Percentiles rank a stretch among this genome's conserved stretches.
Evolutionary conservation across 2,113 vertebrate genomes (phyloP).

Genomic region (Myanophis thanlyinensis): DNA sequence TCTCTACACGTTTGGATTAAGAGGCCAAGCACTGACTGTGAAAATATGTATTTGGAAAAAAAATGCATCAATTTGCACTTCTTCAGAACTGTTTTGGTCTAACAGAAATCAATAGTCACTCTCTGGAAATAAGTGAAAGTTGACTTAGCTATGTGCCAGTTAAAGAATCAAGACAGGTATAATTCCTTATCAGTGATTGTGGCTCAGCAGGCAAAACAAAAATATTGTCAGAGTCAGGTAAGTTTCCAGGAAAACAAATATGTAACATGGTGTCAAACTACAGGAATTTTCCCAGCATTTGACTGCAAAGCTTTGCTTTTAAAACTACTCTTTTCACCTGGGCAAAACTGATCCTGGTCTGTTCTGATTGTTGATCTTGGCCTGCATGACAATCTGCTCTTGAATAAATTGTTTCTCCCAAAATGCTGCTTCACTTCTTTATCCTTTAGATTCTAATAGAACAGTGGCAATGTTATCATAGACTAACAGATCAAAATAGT

Average conservation of each 20-base stretch:
- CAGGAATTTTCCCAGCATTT: background rate
- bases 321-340: background rate
- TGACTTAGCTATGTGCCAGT: background rate
- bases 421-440: background rate
- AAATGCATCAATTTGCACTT: background rate
- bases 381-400: background rate
- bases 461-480: background rate
- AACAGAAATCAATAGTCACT: background rate
- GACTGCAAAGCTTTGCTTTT: background rate
- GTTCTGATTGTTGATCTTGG: background rate
- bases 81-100: background rate
- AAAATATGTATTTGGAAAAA: background rate
- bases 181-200: background rate
- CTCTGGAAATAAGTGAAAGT: background rate
- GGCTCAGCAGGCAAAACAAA: background rate
- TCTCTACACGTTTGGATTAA: background rate
- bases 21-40: background rate
- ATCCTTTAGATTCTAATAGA: background rate
- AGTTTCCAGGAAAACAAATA: background rate
- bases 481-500: background rate
- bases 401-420: background rate
- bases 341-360: background rate
- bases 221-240: background rate
- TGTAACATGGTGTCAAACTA: background rate
- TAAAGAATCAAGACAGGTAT: background rate